Evolutionary conservation across 2,888 invertebrate genomes (phyloP), one percentile per base, ranked within the genome.

Genomic region (Hesperia comma): DNA sequence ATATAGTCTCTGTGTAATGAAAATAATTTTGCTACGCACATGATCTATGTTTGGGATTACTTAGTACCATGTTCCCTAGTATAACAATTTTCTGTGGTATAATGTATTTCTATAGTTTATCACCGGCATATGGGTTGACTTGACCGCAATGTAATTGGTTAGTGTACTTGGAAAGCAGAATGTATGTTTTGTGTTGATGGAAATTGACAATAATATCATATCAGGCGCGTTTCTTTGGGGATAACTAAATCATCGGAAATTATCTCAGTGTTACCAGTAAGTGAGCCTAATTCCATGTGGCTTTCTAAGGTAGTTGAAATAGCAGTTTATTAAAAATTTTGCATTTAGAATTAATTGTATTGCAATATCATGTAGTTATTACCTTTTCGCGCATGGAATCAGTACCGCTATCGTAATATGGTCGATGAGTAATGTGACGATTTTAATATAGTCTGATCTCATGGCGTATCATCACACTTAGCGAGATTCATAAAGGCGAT

Each of bases 151-250:
- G 14, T 41, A n/a, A 41, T 41, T 41, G 14, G 2, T 10, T 40
- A 40, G 40, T 40, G 40, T 40, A 14, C 7, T 33, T 33, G 8
- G 41, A 41, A 41, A 0, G 6, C 41, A 41, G 41, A 41, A 41
- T n/a, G n/a, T 41, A 41, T 41, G 41, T 41, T 41, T 41, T n/a
- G 41, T 41, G 46, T 60, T 21, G 40, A 66, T 58, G 40, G 33
- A 61, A 61, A 73, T 74, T 77, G 82, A 82, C 83, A 82, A 79
- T 83, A 83, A 83, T 77, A 74, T 80, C 78, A 80, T 82, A 83
- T 82, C 82, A 78, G 72, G 77, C 73, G 72, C 37, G 67, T 43
- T 53, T 60, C 32, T 60, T 32, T 43, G n/a, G 60, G 43, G 37
- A 33, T 21, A 19, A 37, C 56, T 56, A 40, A 32, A 41, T 41